Percentiles rank a stretch among this genome's conserved stretches.
phyloP scores from a whole-genome alignment of 2,113 vertebrate species.

The Etheostoma cragini region DNA sequence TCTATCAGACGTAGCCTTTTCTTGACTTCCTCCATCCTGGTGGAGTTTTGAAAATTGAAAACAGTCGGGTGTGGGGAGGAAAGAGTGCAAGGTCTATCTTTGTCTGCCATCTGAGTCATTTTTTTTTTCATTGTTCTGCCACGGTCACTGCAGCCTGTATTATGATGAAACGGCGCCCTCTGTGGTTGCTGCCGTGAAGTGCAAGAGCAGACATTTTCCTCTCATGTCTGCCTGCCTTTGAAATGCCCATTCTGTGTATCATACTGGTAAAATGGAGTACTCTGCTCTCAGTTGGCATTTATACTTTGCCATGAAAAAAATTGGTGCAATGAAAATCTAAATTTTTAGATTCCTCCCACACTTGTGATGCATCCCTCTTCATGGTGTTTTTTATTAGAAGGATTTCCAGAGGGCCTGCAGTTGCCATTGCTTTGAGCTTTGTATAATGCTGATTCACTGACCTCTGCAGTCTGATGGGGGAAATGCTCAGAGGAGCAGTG shows the following conservation, averaged over 20 bases:
- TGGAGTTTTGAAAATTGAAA: conserved; percentile 50
- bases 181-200: conserved; percentile 31
- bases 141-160: conserved; percentile 38
- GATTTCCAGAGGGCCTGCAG: conserved; percentile 59
- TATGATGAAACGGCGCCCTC: conserved; percentile 67
- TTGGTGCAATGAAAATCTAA: background rate
- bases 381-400: too few species aligned
- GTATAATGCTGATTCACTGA: conserved; percentile 70
- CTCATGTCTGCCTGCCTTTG: conserved; percentile 77
- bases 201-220: conserved; percentile 79
- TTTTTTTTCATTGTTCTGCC: conserved; percentile 70
- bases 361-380: background rate
- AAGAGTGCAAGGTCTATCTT: conserved; percentile 72
- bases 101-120: conserved; percentile 75
- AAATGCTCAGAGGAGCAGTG: conserved; percentile 33
- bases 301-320: background rate
- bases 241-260: conserved; percentile 79
- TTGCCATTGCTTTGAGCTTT: conserved; percentile 45
- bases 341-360: background rate
- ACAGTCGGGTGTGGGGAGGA: conserved; percentile 40
- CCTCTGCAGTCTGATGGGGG: conserved; percentile 70
- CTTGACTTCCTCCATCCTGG: conserved; percentile 34
- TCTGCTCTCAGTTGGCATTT: conserved; percentile 42
- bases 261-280: conserved; percentile 78
- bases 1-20: conserved; percentile 1